Base-by-base conservation (phyloP, 1,140 invertebrate species). In the Monomorium pharaonis region DNA sequence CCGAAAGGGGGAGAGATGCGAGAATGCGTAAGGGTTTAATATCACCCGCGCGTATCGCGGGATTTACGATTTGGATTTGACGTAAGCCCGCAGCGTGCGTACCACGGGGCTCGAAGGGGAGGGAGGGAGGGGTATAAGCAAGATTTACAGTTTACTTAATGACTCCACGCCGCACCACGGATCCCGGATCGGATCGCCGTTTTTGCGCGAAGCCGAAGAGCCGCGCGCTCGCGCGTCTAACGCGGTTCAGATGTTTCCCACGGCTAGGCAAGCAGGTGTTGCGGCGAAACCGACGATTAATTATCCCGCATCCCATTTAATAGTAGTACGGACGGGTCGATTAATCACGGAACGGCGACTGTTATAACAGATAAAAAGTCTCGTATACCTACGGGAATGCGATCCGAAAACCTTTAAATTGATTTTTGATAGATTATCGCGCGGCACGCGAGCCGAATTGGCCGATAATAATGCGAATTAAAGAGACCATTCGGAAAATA, bases 251-350 rank as follows among this genome's bases (percentile, higher is more conserved):
- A 83, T 83, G 67, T 83, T n/a, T 83, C 78, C 78, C 78, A 83
- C 78, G n/a, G 78, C 51, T 74, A 47, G 67, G 67, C 78, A 83
- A 83, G 67, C 78, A 83, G 78, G 78, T 83, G 78, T 83, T 72
- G 78, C 44, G 78, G 78, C 42, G 67, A 83, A 74, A 83, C 78
- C 78, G 78, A 83, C 78, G 67, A 83, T 83, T 83, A 83, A 83
- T 83, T 83, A 83, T 83, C 78, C n/a, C 78, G 67, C 78, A 83
- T 83, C 78, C 78, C 78, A 74, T 74, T 83, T 83, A 72, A 83
- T 83, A 83, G 78, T 60, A 83, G 78, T 33, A 83, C 78, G 78
- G 67, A 44, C 67, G 67, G 67, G 67, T 83, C 67, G 78, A 83
- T 83, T 83, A 83, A 83, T 83, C 78, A 83, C 78, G 33, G 16